Evolutionary conservation across 1,140 invertebrate species (phyloP), one percentile per base, ranked within the genome.

Genomic region (Ceratoteleas bidentatus): DNA sequence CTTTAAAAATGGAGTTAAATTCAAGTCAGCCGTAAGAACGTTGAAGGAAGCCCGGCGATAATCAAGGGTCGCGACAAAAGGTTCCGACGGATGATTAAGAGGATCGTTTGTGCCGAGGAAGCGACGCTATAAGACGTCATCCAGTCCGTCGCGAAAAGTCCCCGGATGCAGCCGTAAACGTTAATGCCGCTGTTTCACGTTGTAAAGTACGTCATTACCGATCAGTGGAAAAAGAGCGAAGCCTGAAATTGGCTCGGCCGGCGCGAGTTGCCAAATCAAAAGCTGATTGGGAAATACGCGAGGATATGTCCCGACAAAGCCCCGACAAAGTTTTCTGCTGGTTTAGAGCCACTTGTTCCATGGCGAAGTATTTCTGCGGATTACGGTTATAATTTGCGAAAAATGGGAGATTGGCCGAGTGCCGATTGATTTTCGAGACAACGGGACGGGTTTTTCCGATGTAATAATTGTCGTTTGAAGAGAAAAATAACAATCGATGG

Each of bases 1-100:
- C 74, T 74, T 64, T 57, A 77, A 82, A 82, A 83, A 83, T 82
- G 69, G 60, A 83, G 80, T 73, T 83, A 77, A 72, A 83, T 85
- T 68, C 72, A 78, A 80, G 76, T 83, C 81, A 74, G 0, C 69
- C 81, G 62, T 83, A 58, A 82, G 66, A 74, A 60, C 56, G 69
- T 47, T 69, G 38, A 60, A 72, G 72, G 64, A 73, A 81, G 77
- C 65, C 24, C 49, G 57, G 69, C 66, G 78, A 73, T 77, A 75
- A 74, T 69, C 61, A 84, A 75, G 73, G 81, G 83, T 58, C 83
- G 74, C 81, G 85, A 89, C 87, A 89, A 87, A 24, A 89, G 87
- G 86, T 86, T 85, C 84, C 84, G 86, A 87, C 88, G 86, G 88
- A 89, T 90, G 89, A 90, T 90, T 89, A 89, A 89, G 87, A 89